Percentiles rank a stretch among this genome's conserved stretches.
Evolutionary conservation across 2,888 invertebrate species (phyloP).

Genomic region (Gymnoscelis rufifasciata): DNA sequence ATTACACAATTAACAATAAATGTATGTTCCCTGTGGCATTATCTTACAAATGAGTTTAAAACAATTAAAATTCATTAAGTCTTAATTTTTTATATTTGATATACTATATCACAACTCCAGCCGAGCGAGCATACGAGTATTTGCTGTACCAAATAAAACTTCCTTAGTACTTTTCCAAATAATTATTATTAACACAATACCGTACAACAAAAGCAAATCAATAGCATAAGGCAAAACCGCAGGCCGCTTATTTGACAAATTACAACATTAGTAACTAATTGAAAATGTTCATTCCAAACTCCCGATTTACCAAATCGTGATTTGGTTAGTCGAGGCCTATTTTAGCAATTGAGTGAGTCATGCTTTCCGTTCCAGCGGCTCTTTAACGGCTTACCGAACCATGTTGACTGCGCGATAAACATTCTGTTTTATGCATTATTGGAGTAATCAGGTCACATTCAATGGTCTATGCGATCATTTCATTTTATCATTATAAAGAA

Average conservation of each 20-base stretch:
- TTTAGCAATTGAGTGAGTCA: constrained; percentile 12
- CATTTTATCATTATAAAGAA: too few species aligned
- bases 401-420: constrained; percentile 15
- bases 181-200: too few species aligned
- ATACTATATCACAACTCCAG: too few species aligned
- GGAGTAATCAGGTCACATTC: constrained; percentile 5
- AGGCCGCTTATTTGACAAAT: neutral
- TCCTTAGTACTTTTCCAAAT: too few species aligned
- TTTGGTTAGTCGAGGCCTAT: constrained; percentile 2
- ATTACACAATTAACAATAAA: too few species aligned
- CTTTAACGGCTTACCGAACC: constrained; percentile 9
- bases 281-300: constrained; percentile 1
- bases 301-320: constrained; percentile 1
- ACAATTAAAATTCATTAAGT: too few species aligned
- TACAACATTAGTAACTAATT: neutral
- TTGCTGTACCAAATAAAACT: too few species aligned
- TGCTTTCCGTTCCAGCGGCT: constrained; percentile 8
- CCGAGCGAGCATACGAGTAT: too few species aligned
- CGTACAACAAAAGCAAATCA: too few species aligned
- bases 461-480: neutral
- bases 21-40: too few species aligned
- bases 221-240: neutral
- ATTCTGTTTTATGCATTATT: constrained; percentile 5
- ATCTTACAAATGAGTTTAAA: too few species aligned
- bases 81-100: too few species aligned